A percentile compares a stretch with the other conserved stretches of the same genome.
Evolutionary conservation across 2,888 invertebrate species (phyloP).

Genomic region (Perithous albicinctus): DNA sequence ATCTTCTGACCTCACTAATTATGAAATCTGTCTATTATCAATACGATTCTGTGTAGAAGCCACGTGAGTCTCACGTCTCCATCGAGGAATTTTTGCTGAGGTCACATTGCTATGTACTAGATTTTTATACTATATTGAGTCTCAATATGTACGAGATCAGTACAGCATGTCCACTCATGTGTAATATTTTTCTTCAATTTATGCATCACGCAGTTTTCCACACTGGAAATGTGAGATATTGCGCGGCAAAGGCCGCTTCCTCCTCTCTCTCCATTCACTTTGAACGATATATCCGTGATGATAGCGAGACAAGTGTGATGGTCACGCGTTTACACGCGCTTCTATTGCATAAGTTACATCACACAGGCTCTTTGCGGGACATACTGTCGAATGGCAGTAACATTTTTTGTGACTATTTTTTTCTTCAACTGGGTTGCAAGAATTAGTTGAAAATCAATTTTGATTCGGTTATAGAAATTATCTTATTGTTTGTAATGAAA

Average conservation of each 20-base stretch:
- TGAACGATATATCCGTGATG: not conserved
- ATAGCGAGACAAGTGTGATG: not conserved
- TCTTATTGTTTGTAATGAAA: too few relatives aligned
- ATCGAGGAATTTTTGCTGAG: not conserved
- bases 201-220: not conserved
- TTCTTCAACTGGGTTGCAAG: too few relatives aligned
- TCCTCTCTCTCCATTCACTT: not conserved
- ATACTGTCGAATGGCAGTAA: constrained; percentile 1
- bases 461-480: too few relatives aligned
- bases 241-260: not conserved
- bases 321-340: not conserved
- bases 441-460: too few relatives aligned
- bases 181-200: too few relatives aligned
- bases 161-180: not conserved
- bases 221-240: constrained; percentile 9
- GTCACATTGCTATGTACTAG: not conserved
- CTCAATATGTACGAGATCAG: not conserved
- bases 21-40: not conserved
- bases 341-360: constrained; percentile 40
- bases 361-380: not conserved
- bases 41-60: not conserved
- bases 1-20: not conserved
- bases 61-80: constrained; percentile 19
- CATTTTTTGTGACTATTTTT: too few relatives aligned
- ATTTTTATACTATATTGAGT: not conserved